Conservation (phyloP, 2,888 invertebrate genomes). For the Gymnosoma rotundatum region DNA sequence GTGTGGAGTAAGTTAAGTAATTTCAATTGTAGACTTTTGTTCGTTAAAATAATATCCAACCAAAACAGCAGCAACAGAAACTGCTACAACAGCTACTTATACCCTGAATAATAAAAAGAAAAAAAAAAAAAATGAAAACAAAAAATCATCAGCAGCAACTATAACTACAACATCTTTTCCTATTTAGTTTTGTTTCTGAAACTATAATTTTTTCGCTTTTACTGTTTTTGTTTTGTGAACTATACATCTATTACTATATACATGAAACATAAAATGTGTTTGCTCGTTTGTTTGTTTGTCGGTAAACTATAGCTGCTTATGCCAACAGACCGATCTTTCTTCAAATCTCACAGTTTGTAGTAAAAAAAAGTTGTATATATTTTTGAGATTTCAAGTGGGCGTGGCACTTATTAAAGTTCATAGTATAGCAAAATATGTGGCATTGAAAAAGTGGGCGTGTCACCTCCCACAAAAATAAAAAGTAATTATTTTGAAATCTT, state of each 20-base stretch:
- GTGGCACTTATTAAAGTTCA: too few relatives aligned
- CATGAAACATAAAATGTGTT: too few relatives aligned
- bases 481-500: too few relatives aligned
- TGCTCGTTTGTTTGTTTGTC: too few relatives aligned
- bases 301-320: too few relatives aligned
- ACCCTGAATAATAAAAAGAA: neutral
- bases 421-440: too few relatives aligned
- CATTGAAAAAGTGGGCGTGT: too few relatives aligned
- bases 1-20: conserved; percentile 17
- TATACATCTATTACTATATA: neutral
- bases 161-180: conserved; percentile 16
- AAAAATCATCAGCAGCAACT: neutral
- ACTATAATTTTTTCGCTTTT: neutral
- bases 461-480: too few relatives aligned
- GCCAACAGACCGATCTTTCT: too few relatives aligned
- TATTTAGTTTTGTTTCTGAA: conserved; percentile 29
- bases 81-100: conserved; percentile 31
- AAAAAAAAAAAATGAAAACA: conserved; percentile 6
- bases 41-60: conserved; percentile 43
- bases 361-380: too few relatives aligned
- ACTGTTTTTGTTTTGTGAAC: conserved; percentile 27
- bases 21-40: conserved; percentile 36
- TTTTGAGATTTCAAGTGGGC: too few relatives aligned
- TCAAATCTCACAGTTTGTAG: too few relatives aligned
- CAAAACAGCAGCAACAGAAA: neutral